Evolutionary conservation across 2,888 invertebrate species (phyloP), one percentile per base, ranked within the genome.

Genomic region (Furcula furcula): DNA sequence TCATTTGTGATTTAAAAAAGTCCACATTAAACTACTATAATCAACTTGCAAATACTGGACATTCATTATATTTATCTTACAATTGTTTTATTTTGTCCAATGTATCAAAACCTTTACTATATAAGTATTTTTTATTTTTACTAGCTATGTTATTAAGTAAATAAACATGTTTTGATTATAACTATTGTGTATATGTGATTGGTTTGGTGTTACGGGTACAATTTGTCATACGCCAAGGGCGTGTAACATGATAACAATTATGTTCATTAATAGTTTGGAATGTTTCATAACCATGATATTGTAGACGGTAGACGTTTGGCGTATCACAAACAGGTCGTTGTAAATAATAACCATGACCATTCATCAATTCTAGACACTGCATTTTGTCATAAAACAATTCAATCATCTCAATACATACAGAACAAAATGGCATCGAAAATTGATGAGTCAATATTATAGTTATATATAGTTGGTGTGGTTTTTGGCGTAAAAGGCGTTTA

Each of bases 31-130:
- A 39, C 31, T 12, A 27, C 15, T 26, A 25, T 38, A 38, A 29
- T 32, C 14, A 29, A 29, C 29, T 30, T 37, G 30, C 23, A 55
- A 56, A 61, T 64, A 68, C 53, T 65, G 65, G 70, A 76, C 72
- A 28, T 27, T 27, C 16, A 27, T 18, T 61, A 59, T 41, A 51
- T 52, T 54, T 59, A 55, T 47, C 55, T 50, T 54, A 28, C 45
- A 43, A 39, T 52, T 69, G 71, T 62, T 53, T 62, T 59, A 64
- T 47, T 54, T 50, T 61, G 63, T 67, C 65, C 65, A 66, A 70
- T 47, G 79, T 82, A 82, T 80, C 77, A 81, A 81, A 82, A 79
- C 64, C 69, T 68, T 69, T 76, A 67, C 47, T 51, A 53, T 56
- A 55, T 52, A 57, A 48, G n/a, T 50, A 50, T 58, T 50, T 51